phyloP scores from a whole-genome alignment of 2,797 vertebrate species.

The Gila robusta region DNA sequence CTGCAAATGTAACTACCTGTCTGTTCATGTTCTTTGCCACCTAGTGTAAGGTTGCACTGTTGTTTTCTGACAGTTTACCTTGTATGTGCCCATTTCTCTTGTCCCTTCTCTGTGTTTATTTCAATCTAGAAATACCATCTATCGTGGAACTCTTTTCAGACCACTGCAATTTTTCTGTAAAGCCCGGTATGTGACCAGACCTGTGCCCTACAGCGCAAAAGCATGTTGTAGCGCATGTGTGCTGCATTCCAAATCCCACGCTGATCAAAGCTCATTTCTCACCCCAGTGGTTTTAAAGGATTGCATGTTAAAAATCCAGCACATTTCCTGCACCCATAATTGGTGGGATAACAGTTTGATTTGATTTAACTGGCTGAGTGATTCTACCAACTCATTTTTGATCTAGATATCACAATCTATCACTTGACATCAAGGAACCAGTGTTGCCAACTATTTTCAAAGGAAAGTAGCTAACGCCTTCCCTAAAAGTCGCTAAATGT shows the following conservation, averaged over 20 bases:
- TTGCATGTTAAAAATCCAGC: constrained; percentile 42
- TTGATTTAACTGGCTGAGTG: constrained; percentile 18
- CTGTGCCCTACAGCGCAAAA: constrained; percentile 34
- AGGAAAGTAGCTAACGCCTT: too few relatives aligned
- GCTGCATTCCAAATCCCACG: constrained; percentile 61
- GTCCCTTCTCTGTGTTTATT: constrained; percentile 59
- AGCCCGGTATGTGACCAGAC: constrained; percentile 66
- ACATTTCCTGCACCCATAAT: constrained; percentile 12
- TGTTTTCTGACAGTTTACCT: constrained; percentile 35
- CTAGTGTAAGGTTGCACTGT: constrained; percentile 38
- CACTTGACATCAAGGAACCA: constrained; percentile 14
- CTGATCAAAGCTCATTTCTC: constrained; percentile 56
- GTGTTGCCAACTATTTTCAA: too few relatives aligned
- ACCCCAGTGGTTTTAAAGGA: constrained; percentile 17
- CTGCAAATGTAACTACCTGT: neutral
- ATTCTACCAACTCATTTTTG: neutral
- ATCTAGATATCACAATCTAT: neutral
- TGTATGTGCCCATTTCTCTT: constrained; percentile 50
- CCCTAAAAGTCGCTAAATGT: too few relatives aligned
- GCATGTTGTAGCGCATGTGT: constrained; percentile 77
- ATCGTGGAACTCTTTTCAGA: constrained; percentile 66
- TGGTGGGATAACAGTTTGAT: constrained; percentile 27
- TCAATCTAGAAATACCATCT: constrained; percentile 63
- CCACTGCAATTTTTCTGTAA: constrained; percentile 67
- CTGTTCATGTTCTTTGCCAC: constrained; percentile 38